A percentile compares a stretch with the other conserved stretches of the same genome.
Conservation (phyloP, 2,797 vertebrate species). For the Phrynocephalus vlangalii region DNA sequence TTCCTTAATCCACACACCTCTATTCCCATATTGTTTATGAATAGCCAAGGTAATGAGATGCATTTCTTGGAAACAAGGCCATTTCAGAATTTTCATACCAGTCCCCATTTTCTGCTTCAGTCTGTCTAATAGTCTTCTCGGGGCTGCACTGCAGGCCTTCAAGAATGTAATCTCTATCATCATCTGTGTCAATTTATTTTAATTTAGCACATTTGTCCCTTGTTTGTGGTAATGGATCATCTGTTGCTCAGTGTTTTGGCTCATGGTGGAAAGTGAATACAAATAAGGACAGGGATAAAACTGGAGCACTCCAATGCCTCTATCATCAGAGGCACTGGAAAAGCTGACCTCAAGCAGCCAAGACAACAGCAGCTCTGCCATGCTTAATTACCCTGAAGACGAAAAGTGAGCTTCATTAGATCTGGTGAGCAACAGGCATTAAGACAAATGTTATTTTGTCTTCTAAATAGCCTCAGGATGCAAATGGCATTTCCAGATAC, state of each 20-base stretch:
- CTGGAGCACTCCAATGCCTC: conserved; percentile 19
- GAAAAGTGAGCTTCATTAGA: conserved; percentile 63
- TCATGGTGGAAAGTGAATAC: conserved; percentile 43
- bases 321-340: conserved; percentile 40
- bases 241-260: conserved; percentile 47
- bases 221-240: conserved; percentile 55
- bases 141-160: conserved; percentile 26
- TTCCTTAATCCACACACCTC: not conserved
- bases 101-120: conserved; percentile 35
- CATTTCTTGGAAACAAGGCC: not conserved
- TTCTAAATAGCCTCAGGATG: conserved; percentile 48
- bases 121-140: conserved; percentile 35
- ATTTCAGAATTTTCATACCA: conserved; percentile 35
- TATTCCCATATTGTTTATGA: conserved; percentile 33
- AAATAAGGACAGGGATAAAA: not conserved
- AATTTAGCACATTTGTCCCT: conserved; percentile 38
- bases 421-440: conserved; percentile 51
- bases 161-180: conserved; percentile 54
- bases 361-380: conserved; percentile 42
- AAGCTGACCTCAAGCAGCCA: conserved; percentile 61
- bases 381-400: conserved; percentile 64
- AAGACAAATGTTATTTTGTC: conserved; percentile 52
- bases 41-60: not conserved
- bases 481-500: conserved; percentile 44
- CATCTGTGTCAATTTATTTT: conserved; percentile 49